Conservation (phyloP, 1,140 invertebrate genomes). For the Panulirus ornatus region DNA sequence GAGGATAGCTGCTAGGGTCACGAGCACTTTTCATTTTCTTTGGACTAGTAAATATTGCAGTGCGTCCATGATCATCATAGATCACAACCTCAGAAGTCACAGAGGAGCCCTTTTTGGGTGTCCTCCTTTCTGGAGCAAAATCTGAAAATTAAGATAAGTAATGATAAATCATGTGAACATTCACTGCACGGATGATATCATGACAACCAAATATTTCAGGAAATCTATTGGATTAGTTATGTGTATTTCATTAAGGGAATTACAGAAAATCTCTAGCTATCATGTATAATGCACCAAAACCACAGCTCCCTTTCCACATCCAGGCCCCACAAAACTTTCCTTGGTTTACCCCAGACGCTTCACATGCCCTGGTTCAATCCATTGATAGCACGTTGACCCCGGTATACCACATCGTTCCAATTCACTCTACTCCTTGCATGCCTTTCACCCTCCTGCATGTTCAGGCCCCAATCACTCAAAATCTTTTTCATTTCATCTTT, state of each 20-base stretch:
- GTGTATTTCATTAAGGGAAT: background rate
- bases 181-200: background rate
- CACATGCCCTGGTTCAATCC: no score
- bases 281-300: no score
- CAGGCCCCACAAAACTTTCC: no score
- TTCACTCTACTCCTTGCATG: no score
- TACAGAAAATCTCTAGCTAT: background rate
- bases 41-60: slow-evolving; percentile 57
- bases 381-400: no score
- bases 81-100: slow-evolving; percentile 52
- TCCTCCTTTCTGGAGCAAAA: background rate
- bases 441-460: no score
- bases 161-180: background rate
- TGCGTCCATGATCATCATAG: slow-evolving; percentile 50
- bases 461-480: no score
- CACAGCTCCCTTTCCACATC: no score
- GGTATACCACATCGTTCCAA: no score
- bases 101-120: background rate
- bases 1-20: background rate
- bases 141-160: background rate
- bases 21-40: slow-evolving; percentile 4
- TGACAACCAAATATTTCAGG: background rate
- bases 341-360: no score
- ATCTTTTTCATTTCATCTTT: no score
- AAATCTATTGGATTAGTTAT: background rate